A percentile compares a stretch with the other conserved stretches of the same genome.
Conservation (phyloP, 2,797 vertebrate species). For the Eurystomus glaucurus region DNA sequence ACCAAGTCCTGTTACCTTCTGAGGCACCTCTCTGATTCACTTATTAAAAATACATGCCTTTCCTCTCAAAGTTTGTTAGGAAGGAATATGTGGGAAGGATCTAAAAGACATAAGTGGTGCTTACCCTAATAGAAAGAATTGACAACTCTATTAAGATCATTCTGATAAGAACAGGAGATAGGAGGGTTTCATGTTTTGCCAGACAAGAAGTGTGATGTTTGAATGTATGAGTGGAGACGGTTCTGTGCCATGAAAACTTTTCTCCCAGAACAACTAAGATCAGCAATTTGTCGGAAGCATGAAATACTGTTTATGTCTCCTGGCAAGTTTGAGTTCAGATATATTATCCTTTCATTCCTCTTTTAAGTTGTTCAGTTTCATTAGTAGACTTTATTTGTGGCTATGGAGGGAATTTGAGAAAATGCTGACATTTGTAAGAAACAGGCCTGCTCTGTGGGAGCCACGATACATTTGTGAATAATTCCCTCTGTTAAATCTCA, state of each 20-base stretch:
- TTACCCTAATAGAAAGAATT: neutral
- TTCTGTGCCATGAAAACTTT: neutral
- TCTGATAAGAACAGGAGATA: neutral
- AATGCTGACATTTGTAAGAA: slow-evolving; percentile 64
- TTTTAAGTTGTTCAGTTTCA: slow-evolving; percentile 49
- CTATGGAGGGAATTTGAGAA: slow-evolving; percentile 30
- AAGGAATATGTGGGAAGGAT: neutral
- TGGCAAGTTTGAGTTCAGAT: slow-evolving; percentile 55
- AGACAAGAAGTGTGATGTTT: neutral
- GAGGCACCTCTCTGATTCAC: neutral
- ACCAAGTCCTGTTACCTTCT: neutral
- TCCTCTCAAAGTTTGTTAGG: neutral
- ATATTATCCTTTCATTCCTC: slow-evolving; percentile 37
- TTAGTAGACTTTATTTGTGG: slow-evolving; percentile 43
- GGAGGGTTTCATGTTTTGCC: neutral
- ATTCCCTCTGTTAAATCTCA: slow-evolving; percentile 66
- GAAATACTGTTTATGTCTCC: slow-evolving; percentile 36
- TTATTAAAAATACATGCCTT: neutral
- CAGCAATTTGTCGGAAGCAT: slow-evolving; percentile 32
- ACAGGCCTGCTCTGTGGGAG: slow-evolving; percentile 37
- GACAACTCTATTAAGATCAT: neutral
- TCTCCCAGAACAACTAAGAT: slow-evolving; percentile 21
- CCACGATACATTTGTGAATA: slow-evolving; percentile 45
- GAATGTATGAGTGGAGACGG: neutral
- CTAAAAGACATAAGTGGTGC: neutral